A percentile compares a stretch with the other conserved stretches of the same genome.
Evolutionary conservation across 2,113 vertebrate genomes (phyloP).

Genomic region (Pithys albifrons): DNA sequence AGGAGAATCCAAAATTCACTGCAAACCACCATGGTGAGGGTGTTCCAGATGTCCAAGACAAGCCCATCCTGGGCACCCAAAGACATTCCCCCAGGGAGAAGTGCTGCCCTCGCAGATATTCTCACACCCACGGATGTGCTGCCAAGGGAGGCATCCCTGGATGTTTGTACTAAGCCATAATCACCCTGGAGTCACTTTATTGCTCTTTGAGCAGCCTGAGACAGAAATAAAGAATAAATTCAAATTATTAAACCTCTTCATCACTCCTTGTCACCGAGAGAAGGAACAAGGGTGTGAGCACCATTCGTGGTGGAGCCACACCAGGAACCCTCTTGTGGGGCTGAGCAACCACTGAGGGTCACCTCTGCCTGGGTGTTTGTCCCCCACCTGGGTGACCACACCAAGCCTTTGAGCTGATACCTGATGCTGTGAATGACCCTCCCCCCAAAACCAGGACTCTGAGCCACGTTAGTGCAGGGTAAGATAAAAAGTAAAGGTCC

Average conservation of each 20-base stretch:
- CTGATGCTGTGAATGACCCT: too few relatives aligned
- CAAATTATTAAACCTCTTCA: background rate
- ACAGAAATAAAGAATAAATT: background rate
- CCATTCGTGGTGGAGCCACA: background rate
- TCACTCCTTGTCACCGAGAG: background rate
- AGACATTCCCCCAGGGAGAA: fast-evolving
- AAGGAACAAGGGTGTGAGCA: background rate
- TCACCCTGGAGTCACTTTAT: background rate
- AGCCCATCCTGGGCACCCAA: background rate
- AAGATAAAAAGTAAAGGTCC: too few relatives aligned
- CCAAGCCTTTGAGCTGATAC: background rate
- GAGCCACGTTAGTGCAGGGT: too few relatives aligned
- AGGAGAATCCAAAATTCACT: background rate
- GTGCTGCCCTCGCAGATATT: background rate
- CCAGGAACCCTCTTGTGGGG: background rate
- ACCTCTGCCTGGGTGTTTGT: background rate
- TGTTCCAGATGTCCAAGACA: background rate
- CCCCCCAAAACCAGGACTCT: too few relatives aligned
- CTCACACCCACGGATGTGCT: fast-evolving
- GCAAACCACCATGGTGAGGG: fast-evolving
- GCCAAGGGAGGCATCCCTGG: background rate
- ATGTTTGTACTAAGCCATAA: background rate
- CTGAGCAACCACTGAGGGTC: background rate
- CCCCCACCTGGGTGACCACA: background rate
- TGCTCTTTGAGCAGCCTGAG: background rate